Base-by-base conservation (phyloP, 1,140 invertebrate genomes). In the Holcopasites calliopsidis region DNA sequence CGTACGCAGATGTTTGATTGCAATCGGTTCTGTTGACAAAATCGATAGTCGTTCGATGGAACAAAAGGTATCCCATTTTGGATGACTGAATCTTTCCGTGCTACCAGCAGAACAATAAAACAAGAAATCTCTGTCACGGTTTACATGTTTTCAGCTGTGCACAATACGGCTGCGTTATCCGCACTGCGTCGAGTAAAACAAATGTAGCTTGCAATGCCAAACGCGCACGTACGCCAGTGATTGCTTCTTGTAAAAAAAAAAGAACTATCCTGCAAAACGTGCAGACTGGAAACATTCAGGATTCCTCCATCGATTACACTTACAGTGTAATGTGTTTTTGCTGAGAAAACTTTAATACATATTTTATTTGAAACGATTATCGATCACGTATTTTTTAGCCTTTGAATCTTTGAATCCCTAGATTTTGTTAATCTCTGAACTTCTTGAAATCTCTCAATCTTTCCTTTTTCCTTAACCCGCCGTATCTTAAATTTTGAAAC, bases 21-120 rank as follows among this genome's bases (percentile, higher is more conserved):
- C n/a, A n/a, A n/a, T 6, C 0, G 33, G 11, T 21, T 58, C 55
- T 6, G 33, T 58, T 16, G 31, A 5, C 13, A 58, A n/a, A 57
- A 23, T 13, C 57, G 11, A 38, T 23, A 13, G 38, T 60, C 57
- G 33, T 23, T 10, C 21, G 13, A 60, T 16, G 31, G 23, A 60
- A 60, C 57, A 60, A 60, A 60, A 21, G 6, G 6, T 23, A 60
- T 8, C 16, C n/a, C 57, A n/a, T 38, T 35, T 60, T 60, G n/a
- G 28, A 57, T 57, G 31, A n/a, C 23, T 38, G 33, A 60, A 60
- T 38, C 11, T 60, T 23, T 11, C 57, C 23, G n/a, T 11, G 28
- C 18, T 35, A n/a, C 10, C n/a, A 21, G 0, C 18, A 2, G 21
- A 38, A 60, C 21, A 18, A 38, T 38, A 60, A 60, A 60, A 60